These are phyloP conservation scores for Rhyacophila brunnea DNA, from an alignment of 1,140 invertebrate genomes.

Conservation along the genomic window DNA sequence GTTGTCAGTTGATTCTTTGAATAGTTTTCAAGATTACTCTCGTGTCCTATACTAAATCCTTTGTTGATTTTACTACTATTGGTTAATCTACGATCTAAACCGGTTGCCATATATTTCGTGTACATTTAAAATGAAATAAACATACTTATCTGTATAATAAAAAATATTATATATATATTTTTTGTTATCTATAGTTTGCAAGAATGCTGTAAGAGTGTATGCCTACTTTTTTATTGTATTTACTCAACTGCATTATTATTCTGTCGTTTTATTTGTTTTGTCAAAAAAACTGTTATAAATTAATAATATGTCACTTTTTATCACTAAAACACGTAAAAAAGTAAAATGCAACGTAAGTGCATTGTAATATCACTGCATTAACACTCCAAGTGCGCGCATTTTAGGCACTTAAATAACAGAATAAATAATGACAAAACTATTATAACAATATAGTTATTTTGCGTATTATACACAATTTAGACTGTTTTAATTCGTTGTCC, in stretches of 20 bases:
- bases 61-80: slow-evolving; percentile 23
- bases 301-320: background rate
- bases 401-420: background rate
- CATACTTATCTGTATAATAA: too few species aligned
- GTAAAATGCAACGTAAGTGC: too few species aligned
- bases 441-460: background rate
- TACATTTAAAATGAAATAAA: background rate
- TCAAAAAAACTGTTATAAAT: background rate
- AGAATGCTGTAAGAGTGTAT: too few species aligned
- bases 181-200: too few species aligned
- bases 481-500: too few species aligned
- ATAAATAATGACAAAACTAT: background rate
- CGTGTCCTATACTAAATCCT: slow-evolving; percentile 14
- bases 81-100: slow-evolving; percentile 18
- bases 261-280: too few species aligned
- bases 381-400: too few species aligned
- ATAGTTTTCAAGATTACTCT: slow-evolving; percentile 2
- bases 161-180: too few species aligned
- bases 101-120: slow-evolving; percentile 27
- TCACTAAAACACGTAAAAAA: background rate
- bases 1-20: background rate
- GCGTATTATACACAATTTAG: too few species aligned
- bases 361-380: background rate
- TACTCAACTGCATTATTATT: too few species aligned
- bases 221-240: too few species aligned